Evolutionary conservation across 2,888 invertebrate species (phyloP), one percentile per base, ranked within the genome.

Genomic region (Carterocephalus palaemon): DNA sequence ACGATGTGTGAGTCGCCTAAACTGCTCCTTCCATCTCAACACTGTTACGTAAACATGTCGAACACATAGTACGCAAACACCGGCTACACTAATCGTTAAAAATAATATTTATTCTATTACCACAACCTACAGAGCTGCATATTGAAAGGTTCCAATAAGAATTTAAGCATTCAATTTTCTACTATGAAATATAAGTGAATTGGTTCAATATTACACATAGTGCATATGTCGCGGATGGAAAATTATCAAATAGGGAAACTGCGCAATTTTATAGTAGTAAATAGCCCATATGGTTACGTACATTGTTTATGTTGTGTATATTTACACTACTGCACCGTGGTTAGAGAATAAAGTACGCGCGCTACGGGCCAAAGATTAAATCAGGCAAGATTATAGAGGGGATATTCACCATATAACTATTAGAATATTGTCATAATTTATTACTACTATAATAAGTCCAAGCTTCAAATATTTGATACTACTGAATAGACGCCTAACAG

Each of bases 81-180:
- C 62, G 66, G 64, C 74, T 67, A 71, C 75, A 75, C 78, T 84
- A 81, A 84, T 85, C 85, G 74, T 72, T 80, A 75, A 73, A 77
- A 80, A 85, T 75, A 85, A 86, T 86, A 84, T 83, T 86, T 81
- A 70, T 78, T 75, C 68, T 66, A 67, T 67, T 70, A 72, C 74
- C 63, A 68, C 58, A 59, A 61, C 59, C 60, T 62, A 16, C 26
- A 62, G 50, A 46, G 36, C 48, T 37, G 26, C 23, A 34, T 48
- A 46, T 49, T 36, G 28, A 51, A 53, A 48, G 40, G 40, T 41
- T 45, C 46, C 28, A 28, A 10, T 7, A 8, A 15, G 7, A 12
- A 16, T 10, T 40, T 23, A 13, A 40, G 32, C 8, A n/a, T 24
- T 41, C 10, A 12, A 10, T 24, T 28, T 9, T 24, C 20, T 13